Evolutionary conservation across 2,113 vertebrate species (phyloP).

Genomic region (Dicentrarchus labrax): DNA sequence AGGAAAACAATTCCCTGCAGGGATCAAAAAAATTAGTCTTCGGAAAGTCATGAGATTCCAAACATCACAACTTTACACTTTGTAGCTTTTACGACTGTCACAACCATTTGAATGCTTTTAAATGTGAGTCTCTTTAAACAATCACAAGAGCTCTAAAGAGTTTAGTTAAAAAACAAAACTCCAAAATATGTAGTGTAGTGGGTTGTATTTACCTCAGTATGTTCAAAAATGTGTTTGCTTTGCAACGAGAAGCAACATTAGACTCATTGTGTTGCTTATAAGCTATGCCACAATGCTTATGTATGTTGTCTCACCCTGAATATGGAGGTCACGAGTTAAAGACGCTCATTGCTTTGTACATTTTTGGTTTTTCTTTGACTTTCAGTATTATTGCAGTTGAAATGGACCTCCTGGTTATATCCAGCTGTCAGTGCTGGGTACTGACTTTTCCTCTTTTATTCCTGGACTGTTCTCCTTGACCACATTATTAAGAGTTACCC

Average conservation of each 20-base stretch:
- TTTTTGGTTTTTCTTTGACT: not conserved
- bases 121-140: not conserved
- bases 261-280: not conserved
- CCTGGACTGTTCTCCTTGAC: not conserved
- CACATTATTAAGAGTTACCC: not conserved
- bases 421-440: not conserved
- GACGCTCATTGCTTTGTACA: not conserved
- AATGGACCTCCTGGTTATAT: not conserved
- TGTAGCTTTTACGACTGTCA: not conserved
- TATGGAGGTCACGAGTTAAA: not conserved
- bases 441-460: not conserved
- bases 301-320: not conserved
- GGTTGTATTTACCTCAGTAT: not conserved
- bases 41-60: conserved; percentile 11
- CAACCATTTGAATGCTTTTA: not conserved
- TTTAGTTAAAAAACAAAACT: not conserved
- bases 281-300: not conserved
- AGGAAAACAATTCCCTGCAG: not conserved
- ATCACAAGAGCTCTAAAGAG: not conserved
- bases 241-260: not conserved
- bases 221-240: not conserved
- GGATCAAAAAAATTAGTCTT: conserved; percentile 16
- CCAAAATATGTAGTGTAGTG: not conserved
- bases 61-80: conserved; percentile 1
- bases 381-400: not conserved